Conservation (phyloP, 30 jellyfish, hydroid and myxozoan genomes). For the Nemopilema nomurai region DNA sequence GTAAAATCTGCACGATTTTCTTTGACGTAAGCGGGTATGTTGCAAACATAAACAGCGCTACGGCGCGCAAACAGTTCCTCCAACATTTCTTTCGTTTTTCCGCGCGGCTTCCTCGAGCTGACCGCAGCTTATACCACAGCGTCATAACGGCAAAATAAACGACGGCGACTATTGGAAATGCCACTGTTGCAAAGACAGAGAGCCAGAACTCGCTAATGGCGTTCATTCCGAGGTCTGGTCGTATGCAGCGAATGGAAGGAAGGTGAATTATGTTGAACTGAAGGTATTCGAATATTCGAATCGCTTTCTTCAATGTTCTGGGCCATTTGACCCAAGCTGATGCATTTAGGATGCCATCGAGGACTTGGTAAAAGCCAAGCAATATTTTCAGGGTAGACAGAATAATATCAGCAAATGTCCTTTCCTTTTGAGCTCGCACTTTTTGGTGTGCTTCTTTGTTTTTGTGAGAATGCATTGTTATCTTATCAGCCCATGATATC, state of each 20-base stretch:
- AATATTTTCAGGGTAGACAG: slow-evolving; percentile 54
- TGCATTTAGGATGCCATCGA: slow-evolving; percentile 19
- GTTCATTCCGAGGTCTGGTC: slow-evolving; percentile 28
- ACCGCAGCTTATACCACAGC: not conserved
- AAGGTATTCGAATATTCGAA: slow-evolving; percentile 13
- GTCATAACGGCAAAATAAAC: slow-evolving; percentile 9
- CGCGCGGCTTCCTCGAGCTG: not conserved
- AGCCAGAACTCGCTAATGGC: slow-evolving; percentile 46
- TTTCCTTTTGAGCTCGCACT: not conserved
- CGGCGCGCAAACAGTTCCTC: slow-evolving; percentile 19
- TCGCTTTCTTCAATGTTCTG: slow-evolving; percentile 1
- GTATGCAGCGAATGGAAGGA: slow-evolving; percentile 49
- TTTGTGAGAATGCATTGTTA: not conserved
- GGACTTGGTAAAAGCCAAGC: slow-evolving; percentile 55
- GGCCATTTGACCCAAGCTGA: slow-evolving; percentile 57
- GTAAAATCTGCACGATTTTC: slow-evolving; percentile 42
- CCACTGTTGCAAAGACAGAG: slow-evolving; percentile 41
- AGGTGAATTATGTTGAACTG: slow-evolving; percentile 41
- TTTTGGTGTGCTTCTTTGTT: not conserved
- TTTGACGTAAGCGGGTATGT: slow-evolving; percentile 40
- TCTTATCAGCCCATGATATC: slow-evolving; percentile 50
- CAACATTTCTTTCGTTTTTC: not conserved
- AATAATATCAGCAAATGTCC: slow-evolving; percentile 69
- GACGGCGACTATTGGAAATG: slow-evolving; percentile 17
- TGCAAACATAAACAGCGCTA: slow-evolving; percentile 41